Base-by-base conservation (phyloP, 2,797 vertebrate species). In the Eleutherodactylus coqui region DNA sequence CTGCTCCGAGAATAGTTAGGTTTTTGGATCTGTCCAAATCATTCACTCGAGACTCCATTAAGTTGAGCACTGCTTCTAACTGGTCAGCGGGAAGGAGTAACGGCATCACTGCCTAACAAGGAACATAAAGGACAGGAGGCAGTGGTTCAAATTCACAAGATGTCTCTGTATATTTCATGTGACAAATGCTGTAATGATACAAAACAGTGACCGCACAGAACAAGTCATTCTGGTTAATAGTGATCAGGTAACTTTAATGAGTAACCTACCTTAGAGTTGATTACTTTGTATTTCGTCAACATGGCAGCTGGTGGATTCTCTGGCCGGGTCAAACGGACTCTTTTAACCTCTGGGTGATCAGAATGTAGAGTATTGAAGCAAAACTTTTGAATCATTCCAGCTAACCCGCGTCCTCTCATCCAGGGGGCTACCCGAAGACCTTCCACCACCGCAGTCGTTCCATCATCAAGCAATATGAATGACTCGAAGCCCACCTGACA, bases 401-500 rank as follows among this genome's bases (percentile, higher is more conserved):
- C 95, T 86, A 95, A 94, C 0, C 95, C 96, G 69, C 94, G 93
- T 1, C 95, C 94, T 14, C 94, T 90, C 88, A 96, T 94, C 90
- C 95, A 93, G 14, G 95, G 94, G 16, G 94, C 96, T 24, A 96
- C 94, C 0, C 95, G 93, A 17, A 95, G 93, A 36, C 95, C 95
- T 86, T 97, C 94, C 89, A 95, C 94, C 88, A 95, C 91, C 90
- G 94, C 94, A 0, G 94, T 95, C 84, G 95, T 91, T 0, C 94
- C 92, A 0, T 94, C 90, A 3, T 96, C 94, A 5, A 95, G 94
- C 85, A 94, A 85, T 43, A 91, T 93, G 81, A 94, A 93, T 0
- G 94, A 96, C 90, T 96, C 94, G 89, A 95, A 93, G 6, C 93
- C 94, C 58, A 96, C 95, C 96, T 96, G 89, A 62, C 1, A 8